These are phyloP conservation scores for Drosophila formosana DNA, from an alignment of 2,888 invertebrate genomes.

Conservation along the genomic window DNA sequence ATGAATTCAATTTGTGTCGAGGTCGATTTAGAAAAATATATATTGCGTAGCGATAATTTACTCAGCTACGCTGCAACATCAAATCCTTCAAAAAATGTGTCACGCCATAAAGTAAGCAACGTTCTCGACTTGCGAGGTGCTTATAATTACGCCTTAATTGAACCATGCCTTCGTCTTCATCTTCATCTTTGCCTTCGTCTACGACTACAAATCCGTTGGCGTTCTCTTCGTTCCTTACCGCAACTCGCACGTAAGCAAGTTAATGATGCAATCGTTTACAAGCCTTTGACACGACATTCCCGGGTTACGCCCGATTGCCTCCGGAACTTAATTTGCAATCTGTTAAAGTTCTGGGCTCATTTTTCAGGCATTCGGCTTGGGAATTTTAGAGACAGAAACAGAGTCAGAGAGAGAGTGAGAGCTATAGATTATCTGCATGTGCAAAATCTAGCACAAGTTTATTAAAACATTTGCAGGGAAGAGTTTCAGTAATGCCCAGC, in stretches of 20 bases:
- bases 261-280: constrained; percentile 75
- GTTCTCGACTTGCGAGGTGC: constrained; percentile 31
- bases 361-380: constrained; percentile 10
- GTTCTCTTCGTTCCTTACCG: constrained; percentile 11
- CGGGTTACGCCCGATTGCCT: constrained; percentile 17
- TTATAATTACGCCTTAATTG: constrained; percentile 74
- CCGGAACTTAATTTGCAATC: constrained; percentile 38
- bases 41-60: constrained; percentile 60
- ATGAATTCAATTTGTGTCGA: neutral
- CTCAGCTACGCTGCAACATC: constrained; percentile 3
- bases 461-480: constrained; percentile 52
- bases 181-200: constrained; percentile 7
- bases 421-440: constrained; percentile 28
- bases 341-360: constrained; percentile 41
- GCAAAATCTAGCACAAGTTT: constrained; percentile 49
- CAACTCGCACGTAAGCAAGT: constrained; percentile 62
- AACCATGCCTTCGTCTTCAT: constrained; percentile 43
- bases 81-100: constrained; percentile 36
- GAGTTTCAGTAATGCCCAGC: constrained; percentile 16
- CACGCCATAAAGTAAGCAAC: constrained; percentile 50
- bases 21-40: constrained; percentile 12
- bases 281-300: constrained; percentile 67
- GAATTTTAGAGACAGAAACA: neutral
- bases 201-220: neutral
- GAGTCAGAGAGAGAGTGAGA: constrained; percentile 2